A percentile compares a stretch with the other conserved stretches of the same genome.
Conservation (phyloP, 2,797 vertebrate genomes). For the Poeciliopsis paucimaculata region DNA sequence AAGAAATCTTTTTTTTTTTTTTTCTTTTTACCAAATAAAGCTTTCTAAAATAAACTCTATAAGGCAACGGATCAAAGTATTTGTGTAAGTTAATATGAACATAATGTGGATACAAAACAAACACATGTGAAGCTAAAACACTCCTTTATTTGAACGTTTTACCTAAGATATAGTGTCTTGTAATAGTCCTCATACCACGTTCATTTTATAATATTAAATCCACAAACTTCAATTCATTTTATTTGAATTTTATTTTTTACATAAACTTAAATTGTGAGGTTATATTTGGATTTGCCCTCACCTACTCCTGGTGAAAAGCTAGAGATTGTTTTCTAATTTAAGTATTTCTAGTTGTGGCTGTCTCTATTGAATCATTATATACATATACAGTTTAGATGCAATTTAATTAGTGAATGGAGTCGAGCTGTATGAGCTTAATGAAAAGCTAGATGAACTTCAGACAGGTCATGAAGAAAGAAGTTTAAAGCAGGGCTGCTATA, state of each 20-base stretch:
- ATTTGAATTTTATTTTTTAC: background rate
- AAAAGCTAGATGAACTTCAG: background rate
- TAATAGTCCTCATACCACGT: background rate
- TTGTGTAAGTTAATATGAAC: background rate
- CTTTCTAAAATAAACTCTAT: background rate
- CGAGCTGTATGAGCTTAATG: background rate
- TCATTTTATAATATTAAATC: background rate
- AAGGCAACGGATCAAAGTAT: background rate
- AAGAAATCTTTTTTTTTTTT: background rate
- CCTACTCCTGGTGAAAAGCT: background rate
- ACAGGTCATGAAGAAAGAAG: background rate
- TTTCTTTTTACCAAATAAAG: background rate
- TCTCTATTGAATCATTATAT: background rate
- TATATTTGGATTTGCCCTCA: background rate
- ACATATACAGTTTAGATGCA: background rate
- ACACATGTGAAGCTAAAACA: background rate
- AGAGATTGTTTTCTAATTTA: background rate
- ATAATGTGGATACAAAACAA: background rate
- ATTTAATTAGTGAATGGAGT: background rate
- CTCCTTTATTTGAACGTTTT: background rate
- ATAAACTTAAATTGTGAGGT: background rate
- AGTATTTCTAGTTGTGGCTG: background rate
- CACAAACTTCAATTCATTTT: background rate
- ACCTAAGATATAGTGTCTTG: background rate
- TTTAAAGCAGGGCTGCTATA: background rate